Base-by-base conservation (phyloP, 2,797 vertebrate species). In the Sebastes vulpes region DNA sequence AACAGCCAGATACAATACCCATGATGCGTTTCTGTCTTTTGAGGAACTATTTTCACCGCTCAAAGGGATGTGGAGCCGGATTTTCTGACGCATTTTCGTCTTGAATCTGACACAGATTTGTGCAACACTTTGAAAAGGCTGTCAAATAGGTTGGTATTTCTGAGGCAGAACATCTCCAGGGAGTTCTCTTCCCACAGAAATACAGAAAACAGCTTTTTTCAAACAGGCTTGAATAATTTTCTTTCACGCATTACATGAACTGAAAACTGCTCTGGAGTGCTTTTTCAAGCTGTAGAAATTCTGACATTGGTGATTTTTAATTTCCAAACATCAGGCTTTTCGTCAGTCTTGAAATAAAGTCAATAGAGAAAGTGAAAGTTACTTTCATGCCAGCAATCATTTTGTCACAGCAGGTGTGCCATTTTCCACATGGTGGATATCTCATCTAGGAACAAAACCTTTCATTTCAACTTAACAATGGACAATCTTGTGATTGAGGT, bases 41-140 rank as follows among this genome's bases (percentile, higher is more conserved):
- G 70, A 90, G 69, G 78, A 83, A 90, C 72, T 86, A 28, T 86
- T 86, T 86, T 72, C 82, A 68, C 57, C 28, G 52, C 83, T 90
- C 84, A 84, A 84, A 86, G 74, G 77, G 81, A 82, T 50, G 14
- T 12, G n/a, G 50, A 75, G 84, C 3, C 5, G 71, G 69, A 81
- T 88, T 79, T 81, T 87, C 60, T 84, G 81, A 84, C 4, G 59
- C 52, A 42, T 85, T 86, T 86, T 75, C 75, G 64, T 70, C 65
- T 76, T 65, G 67, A 83, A 89, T 92, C 81, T 88, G 90, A 86
- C 88, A 88, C 82, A 68, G 75, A 84, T 92, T 86, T 85, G 83
- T 88, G 78, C 79, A 79, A 61, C 72, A 66, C 75, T 94, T 87
- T 88, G 77, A 89, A 89, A 89, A 80, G 64, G 72, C 74, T 71